Base-by-base conservation (phyloP, 2,113 vertebrate genomes). In the Trachemys scripta region DNA sequence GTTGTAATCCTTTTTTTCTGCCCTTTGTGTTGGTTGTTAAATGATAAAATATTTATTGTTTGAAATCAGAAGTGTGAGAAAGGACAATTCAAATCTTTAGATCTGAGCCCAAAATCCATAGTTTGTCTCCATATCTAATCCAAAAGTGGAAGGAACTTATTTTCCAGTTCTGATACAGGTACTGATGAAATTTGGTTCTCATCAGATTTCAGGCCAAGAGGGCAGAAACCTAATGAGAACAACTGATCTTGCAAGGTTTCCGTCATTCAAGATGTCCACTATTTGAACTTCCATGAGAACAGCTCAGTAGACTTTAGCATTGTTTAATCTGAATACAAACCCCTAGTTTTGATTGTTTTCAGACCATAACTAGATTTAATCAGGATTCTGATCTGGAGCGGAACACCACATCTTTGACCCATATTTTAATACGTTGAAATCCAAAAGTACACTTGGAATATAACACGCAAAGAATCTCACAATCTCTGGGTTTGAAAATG, bases 261-360 rank as follows among this genome's bases (percentile, higher is more conserved):
- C 90, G 56, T 94, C 88, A 80, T 95, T 96, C 94, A 97, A 95
- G 96, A 90, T 96, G 96, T 86, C 38, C 92, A 90, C 90, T 79
- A 93, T 80, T 85, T 31, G 62, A 93, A 76, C 24, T 93, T 88
- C 89, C 92, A 80, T 2, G 38, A 83, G 92, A 97, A 92, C 72
- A 87, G 89, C 79, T 87, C 91, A 47, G 11, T 65, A 38, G 78
- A 95, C 89, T 85, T 81, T 91, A 88, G 89, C 86, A 85, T 84
- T 95, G 94, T 95, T 97, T 95, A 91, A 95, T 96, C 93, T 95
- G 94, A 96, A 95, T 86, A 89, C 75, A 97, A 94, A 96, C 57
- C 53, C 80, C 93, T 62, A 83, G 47, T 95, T 76, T 90, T 96
- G 53, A 54, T 80, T 72, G 80, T 31, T 97, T 97, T 97, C 93